phyloP scores from a whole-genome alignment of 2,888 invertebrate genomes.

The Ephialtes manifestator region DNA sequence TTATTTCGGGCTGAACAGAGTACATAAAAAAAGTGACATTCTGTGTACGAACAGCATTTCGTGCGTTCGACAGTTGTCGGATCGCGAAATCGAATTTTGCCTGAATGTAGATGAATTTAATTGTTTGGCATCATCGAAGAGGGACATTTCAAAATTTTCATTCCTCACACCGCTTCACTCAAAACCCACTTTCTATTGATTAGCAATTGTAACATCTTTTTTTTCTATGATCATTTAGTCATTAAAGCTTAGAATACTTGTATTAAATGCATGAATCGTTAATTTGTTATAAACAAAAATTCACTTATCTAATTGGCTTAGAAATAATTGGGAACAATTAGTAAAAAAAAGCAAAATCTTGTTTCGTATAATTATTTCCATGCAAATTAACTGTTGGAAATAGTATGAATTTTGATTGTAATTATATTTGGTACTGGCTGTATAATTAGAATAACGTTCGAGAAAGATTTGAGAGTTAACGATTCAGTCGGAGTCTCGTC shows the following conservation, averaged over 20 bases:
- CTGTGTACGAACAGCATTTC: background rate
- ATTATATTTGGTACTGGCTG: background rate
- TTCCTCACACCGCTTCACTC: background rate
- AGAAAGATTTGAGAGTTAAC: background rate
- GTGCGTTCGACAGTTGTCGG: conserved; percentile 33
- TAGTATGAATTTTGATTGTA: background rate
- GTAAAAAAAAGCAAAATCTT: background rate
- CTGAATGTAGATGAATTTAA: conserved; percentile 33
- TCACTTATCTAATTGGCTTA: background rate
- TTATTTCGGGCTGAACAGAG: conserved; percentile 49
- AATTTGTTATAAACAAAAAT: background rate
- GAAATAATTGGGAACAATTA: background rate
- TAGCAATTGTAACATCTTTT: no score
- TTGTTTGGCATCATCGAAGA: conserved; percentile 26
- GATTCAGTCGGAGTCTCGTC: background rate
- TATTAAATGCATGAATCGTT: background rate
- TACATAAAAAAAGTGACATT: background rate
- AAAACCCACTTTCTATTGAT: background rate
- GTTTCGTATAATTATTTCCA: background rate
- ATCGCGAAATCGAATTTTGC: conserved; percentile 53
- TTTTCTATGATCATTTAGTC: no score
- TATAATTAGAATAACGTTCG: background rate
- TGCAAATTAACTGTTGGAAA: background rate
- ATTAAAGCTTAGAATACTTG: background rate
- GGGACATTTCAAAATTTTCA: background rate